A percentile compares a stretch with the other conserved stretches of the same genome.
phyloP scores from a whole-genome alignment of 2,797 vertebrate genomes.

The Gymnoscopelus microlampas region DNA sequence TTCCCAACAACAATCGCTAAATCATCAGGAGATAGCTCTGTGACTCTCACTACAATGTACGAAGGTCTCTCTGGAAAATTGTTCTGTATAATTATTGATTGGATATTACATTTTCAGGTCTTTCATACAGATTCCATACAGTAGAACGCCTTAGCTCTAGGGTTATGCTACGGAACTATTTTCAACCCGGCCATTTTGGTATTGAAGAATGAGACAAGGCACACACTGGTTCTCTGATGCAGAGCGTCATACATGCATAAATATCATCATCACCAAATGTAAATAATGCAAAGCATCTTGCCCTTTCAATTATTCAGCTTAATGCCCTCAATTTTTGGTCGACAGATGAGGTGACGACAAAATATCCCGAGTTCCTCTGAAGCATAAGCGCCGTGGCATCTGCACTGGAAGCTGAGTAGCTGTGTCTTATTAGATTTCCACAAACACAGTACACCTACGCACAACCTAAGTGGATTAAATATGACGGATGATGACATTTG shows the following conservation, averaged over 20 bases:
- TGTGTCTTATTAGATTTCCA: conserved; percentile 79
- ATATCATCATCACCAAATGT: conserved; percentile 76
- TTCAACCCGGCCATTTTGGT: conserved; percentile 54
- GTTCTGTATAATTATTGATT: conserved; percentile 72
- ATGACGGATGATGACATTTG: conserved; percentile 82
- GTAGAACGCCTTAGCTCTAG: conserved; percentile 35
- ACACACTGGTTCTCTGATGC: conserved; percentile 44
- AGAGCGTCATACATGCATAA: conserved; percentile 62
- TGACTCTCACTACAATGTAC: conserved; percentile 53
- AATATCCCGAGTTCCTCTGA: conserved; percentile 70
- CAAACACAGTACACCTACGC: conserved; percentile 78
- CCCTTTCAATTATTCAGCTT: conserved; percentile 80
- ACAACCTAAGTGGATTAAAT: conserved; percentile 78
- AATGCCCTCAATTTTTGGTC: conserved; percentile 75
- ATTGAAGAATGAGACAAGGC: conserved; percentile 50
- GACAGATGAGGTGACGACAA: conserved; percentile 75
- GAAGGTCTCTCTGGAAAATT: conserved; percentile 54
- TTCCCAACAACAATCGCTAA: conserved; percentile 48
- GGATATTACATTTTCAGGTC: conserved; percentile 63
- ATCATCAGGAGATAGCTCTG: conserved; percentile 55
- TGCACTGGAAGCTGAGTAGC: conserved; percentile 64
- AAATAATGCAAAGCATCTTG: conserved; percentile 77
- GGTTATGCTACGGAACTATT: conserved; percentile 41
- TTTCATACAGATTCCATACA: conserved; percentile 57
- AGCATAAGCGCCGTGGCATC: conserved; percentile 67